Conservation (phyloP, 1,140 invertebrate species). For the Hyles vespertilio region DNA sequence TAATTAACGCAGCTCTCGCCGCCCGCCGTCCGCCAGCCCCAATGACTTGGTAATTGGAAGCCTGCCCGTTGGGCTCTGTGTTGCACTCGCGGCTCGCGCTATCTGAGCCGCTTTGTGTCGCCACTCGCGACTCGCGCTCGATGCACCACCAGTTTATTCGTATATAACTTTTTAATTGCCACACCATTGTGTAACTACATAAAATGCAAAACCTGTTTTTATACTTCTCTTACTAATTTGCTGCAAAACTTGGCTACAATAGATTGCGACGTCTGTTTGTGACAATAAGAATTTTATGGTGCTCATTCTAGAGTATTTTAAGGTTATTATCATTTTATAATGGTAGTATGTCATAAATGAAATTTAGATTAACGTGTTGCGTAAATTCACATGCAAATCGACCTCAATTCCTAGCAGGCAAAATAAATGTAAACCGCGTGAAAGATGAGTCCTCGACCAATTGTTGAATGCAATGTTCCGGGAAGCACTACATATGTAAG, state of each 20-base stretch:
- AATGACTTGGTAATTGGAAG: slow-evolving; percentile 48
- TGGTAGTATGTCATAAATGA: slow-evolving; percentile 10
- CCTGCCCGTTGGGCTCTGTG: slow-evolving; percentile 29
- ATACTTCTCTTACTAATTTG: no score
- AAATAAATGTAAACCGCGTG: slow-evolving; percentile 26
- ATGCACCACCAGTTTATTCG: no score
- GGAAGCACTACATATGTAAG: slow-evolving; percentile 25
- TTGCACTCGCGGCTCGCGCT: slow-evolving; percentile 12
- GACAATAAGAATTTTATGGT: no score
- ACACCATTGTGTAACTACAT: no score
- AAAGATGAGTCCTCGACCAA: slow-evolving; percentile 49
- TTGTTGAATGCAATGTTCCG: slow-evolving; percentile 40
- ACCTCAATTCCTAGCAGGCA: slow-evolving; percentile 35
- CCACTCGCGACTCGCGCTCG: no score
- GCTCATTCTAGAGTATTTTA: background rate
- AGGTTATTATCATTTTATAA: background rate
- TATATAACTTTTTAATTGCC: no score
- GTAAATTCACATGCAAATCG: slow-evolving; percentile 22
- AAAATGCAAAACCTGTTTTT: no score
- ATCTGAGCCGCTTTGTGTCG: no score
- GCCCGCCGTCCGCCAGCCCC: slow-evolving; percentile 37
- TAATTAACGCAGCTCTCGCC: slow-evolving; percentile 50
- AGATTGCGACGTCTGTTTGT: no score
- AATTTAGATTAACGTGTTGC: slow-evolving; percentile 14
- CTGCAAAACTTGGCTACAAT: no score